phyloP scores from a whole-genome alignment of 2,797 vertebrate genomes.

The Otus scops region DNA sequence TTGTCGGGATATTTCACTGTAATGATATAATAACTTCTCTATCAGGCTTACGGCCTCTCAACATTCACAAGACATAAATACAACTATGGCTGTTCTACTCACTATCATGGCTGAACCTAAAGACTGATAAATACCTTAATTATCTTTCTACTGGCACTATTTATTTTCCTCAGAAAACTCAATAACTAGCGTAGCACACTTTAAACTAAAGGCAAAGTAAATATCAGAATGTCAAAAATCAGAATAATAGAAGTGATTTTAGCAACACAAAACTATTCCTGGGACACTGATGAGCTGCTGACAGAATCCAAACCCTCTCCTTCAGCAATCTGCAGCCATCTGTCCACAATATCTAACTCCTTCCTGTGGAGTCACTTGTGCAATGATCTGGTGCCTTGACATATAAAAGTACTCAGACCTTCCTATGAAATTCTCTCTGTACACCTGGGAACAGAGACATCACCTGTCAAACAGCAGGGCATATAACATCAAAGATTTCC shows the following conservation, averaged over 20 bases:
- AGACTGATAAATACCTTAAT: background rate
- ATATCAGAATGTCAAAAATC: background rate
- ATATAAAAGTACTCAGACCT: background rate
- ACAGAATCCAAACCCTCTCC: background rate
- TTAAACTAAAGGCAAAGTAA: background rate
- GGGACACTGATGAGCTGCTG: background rate
- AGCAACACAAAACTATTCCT: background rate
- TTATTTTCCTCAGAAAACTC: background rate
- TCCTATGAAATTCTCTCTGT: accelerated
- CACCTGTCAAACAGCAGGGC: background rate
- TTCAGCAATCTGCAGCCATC: background rate
- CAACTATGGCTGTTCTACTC: background rate
- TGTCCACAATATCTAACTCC: background rate
- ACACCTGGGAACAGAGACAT: background rate
- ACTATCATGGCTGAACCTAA: background rate
- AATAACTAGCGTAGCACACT: background rate
- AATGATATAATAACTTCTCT: background rate
- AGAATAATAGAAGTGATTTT: background rate
- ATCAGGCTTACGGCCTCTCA: background rate
- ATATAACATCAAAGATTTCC: background rate
- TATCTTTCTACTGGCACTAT: background rate
- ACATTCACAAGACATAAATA: background rate
- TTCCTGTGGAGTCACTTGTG: background rate
- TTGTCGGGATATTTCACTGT: background rate
- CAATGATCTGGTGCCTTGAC: background rate